Percentiles rank a stretch among this genome's conserved stretches.
These are phyloP conservation scores for Phasianus colchicus DNA, from an alignment of 2,113 vertebrate species.

Conservation along the genomic window DNA sequence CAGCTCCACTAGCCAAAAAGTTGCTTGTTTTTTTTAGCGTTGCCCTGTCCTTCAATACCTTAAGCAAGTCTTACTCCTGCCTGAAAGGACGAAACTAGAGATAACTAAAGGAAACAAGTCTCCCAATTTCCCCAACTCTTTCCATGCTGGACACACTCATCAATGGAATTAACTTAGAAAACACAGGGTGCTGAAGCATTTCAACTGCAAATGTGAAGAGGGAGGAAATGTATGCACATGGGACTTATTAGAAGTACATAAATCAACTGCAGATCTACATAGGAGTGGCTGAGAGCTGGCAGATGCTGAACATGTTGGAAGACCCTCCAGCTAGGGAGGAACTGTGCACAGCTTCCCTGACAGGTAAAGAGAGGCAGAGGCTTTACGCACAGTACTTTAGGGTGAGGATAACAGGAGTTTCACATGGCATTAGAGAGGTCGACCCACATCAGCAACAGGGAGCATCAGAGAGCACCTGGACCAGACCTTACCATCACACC, in stretches of 20 bases:
- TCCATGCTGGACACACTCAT: background rate
- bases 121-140: background rate
- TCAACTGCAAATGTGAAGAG: accelerated
- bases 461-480: background rate
- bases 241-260: background rate
- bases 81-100: background rate
- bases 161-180: background rate
- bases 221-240: accelerated
- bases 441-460: background rate
- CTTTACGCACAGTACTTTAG: background rate
- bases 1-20: background rate
- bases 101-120: background rate
- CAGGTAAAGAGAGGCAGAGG: background rate
- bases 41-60: background rate
- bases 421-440: background rate
- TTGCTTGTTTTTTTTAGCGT: background rate
- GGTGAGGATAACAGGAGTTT: background rate
- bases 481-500: background rate
- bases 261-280: background rate
- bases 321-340: background rate
- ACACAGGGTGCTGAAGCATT: background rate
- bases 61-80: background rate
- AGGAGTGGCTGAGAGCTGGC: background rate
- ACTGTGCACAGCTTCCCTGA: background rate
- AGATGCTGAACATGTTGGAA: background rate